Conservation (phyloP, 2,888 invertebrate species). For the Leucophenga maculata region DNA sequence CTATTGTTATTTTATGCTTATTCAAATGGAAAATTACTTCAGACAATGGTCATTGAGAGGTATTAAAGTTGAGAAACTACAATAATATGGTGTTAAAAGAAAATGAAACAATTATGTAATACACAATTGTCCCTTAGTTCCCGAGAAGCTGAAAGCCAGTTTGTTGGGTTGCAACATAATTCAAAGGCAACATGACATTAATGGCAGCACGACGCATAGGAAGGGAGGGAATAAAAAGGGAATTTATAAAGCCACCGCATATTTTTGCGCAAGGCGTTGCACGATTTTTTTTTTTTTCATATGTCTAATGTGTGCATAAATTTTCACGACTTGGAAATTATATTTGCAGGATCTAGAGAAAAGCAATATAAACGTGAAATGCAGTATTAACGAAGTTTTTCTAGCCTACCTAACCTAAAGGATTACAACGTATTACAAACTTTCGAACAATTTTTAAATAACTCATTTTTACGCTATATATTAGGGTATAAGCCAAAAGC, state of each 20-base stretch:
- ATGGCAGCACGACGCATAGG: not conserved
- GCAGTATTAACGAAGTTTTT: too few species aligned
- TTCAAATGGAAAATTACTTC: constrained; percentile 50
- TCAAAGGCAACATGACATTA: constrained; percentile 10
- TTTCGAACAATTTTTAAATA: not conserved
- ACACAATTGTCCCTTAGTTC: not conserved
- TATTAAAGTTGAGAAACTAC: constrained; percentile 2
- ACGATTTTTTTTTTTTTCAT: constrained; percentile 14
- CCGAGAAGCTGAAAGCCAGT: not conserved
- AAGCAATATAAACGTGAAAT: too few species aligned
- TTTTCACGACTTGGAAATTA: constrained; percentile 30
- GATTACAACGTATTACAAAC: too few species aligned
- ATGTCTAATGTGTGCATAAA: constrained; percentile 48
- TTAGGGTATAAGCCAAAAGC: constrained; percentile 28
- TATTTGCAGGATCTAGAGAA: too few species aligned
- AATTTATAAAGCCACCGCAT: not conserved
- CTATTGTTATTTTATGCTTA: constrained; percentile 31
- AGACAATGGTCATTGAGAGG: constrained; percentile 29
- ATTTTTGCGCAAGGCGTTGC: constrained; percentile 30
- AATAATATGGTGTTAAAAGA: constrained; percentile 14
- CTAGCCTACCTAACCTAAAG: too few species aligned
- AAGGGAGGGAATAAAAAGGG: not conserved
- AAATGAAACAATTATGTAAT: constrained; percentile 5
- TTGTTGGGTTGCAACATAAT: constrained; percentile 1
- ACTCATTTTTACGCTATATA: too few species aligned